Base-by-base conservation (phyloP, 2,888 invertebrate genomes). In the Carabus problematicus region DNA sequence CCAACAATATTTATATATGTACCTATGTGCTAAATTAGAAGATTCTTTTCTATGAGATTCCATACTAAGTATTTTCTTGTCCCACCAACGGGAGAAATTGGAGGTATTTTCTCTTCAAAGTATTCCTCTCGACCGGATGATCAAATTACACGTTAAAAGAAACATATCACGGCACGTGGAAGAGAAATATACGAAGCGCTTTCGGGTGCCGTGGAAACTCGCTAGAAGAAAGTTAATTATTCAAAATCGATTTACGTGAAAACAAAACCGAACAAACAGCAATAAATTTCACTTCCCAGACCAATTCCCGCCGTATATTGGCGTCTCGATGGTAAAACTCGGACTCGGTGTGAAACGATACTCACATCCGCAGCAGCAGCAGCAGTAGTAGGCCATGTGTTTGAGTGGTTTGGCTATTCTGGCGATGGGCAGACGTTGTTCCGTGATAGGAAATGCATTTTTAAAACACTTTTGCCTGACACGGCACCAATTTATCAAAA, bases 171-270 rank as follows among this genome's bases (percentile, higher is more conserved):
- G 45, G 58, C 41, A 39, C 29, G 45, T 45, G 60, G 43, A 59
- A 19, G 19, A 55, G 43, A 42, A 11, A 42, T 41, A 40, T 43
- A 43, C 29, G 29, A 29, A 29, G 29, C 29, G 1, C 11, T 11
- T n/a, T n/a, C 45, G 45, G 45, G 7, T 3, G 12, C n/a, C 45
- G 45, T 12, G 45, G 12, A 12, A 45, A 45, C 45, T 63, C 43
- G 55, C 64, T 56, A 47, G 52, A 60, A 61, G 60, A 18, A 39
- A 68, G 67, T 68, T 68, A 68, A 68, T 68, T 68, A 68, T 68
- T 68, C 67, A 68, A 61, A 68, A 68, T 68, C 67, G 67, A 68
- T 68, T 68, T 66, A 68, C 60, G 61, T 52, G 67, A 43, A 68
- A 68, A 68, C 67, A 68, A 68, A 68, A 68, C 67, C 43, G 67